These are phyloP conservation scores for Nyctibius bracteatus DNA, from an alignment of 2,113 vertebrate species.

Conservation along the genomic window DNA sequence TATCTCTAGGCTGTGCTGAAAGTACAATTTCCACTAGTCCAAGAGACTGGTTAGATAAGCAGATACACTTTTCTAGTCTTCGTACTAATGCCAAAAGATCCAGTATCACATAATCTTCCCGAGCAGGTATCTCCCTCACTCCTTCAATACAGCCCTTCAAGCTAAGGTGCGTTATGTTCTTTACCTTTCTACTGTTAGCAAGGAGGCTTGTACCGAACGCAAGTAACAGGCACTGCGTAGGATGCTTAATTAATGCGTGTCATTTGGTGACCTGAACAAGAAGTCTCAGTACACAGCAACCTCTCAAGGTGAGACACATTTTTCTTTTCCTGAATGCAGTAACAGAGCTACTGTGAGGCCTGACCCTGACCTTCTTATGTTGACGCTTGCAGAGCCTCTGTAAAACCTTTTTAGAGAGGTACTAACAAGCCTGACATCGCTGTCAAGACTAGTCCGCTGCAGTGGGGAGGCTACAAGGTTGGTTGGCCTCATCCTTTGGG, in stretches of 20 bases:
- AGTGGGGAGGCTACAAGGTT: not conserved
- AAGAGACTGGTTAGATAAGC: not conserved
- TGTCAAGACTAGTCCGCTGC: not conserved
- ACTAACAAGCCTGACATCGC: not conserved
- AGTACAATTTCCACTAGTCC: not conserved
- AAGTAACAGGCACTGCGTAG: not conserved
- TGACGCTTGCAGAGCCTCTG: not conserved
- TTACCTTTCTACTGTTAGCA: not conserved
- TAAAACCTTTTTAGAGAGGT: not conserved
- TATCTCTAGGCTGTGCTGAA: not conserved
- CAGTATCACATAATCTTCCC: not conserved
- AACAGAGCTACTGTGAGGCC: not conserved
- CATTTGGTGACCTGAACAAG: not conserved
- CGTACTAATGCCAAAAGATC: not conserved
- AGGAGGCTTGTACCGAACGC: not conserved
- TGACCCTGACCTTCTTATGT: not conserved
- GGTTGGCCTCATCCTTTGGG: accelerated
- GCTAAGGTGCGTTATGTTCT: not conserved
- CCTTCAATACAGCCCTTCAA: not conserved
- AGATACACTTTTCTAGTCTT: not conserved
- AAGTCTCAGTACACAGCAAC: not conserved
- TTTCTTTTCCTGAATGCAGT: not conserved
- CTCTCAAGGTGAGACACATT: not conserved
- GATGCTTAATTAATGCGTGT: not conserved
- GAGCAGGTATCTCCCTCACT: not conserved